Conservation (phyloP, 2,888 invertebrate genomes). For the Volucella bombylans region DNA sequence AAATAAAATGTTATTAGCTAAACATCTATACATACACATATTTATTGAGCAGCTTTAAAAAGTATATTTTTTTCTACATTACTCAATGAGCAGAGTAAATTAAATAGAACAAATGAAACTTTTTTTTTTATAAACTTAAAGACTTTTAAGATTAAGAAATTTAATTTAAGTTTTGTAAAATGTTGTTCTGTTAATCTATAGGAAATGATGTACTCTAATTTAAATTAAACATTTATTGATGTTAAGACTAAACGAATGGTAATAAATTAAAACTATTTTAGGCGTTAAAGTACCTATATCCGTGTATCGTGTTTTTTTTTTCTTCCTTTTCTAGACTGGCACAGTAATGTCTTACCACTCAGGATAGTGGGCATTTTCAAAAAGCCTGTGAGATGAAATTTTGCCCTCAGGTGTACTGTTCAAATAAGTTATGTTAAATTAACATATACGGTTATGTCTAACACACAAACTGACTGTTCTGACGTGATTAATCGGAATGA, state of each 20-base stretch:
- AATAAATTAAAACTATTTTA: slow-evolving; percentile 26
- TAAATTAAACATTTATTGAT: slow-evolving; percentile 19
- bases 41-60: slow-evolving; percentile 60
- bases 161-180: slow-evolving; percentile 6
- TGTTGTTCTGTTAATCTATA: slow-evolving; percentile 15
- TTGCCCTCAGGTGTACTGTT: too few relatives aligned
- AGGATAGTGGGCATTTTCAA: too few relatives aligned
- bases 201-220: slow-evolving; percentile 17
- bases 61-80: slow-evolving; percentile 29
- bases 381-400: too few relatives aligned
- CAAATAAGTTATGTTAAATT: too few relatives aligned
- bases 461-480: too few relatives aligned
- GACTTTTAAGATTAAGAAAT: slow-evolving; percentile 53
- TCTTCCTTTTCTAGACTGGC: too few relatives aligned
- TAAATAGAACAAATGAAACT: slow-evolving; percentile 12
- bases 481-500: too few relatives aligned
- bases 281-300: neutral
- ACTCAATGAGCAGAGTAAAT: neutral
- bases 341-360: too few relatives aligned
- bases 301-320: neutral
- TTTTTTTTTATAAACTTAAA: slow-evolving; percentile 22
- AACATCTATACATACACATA: slow-evolving; percentile 9
- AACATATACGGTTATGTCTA: too few relatives aligned
- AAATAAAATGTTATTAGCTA: slow-evolving; percentile 12
- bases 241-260: too few relatives aligned